A percentile compares a stretch with the other conserved stretches of the same genome.
Evolutionary conservation across 2,113 vertebrate genomes (phyloP).

Genomic region (Caretta caretta): DNA sequence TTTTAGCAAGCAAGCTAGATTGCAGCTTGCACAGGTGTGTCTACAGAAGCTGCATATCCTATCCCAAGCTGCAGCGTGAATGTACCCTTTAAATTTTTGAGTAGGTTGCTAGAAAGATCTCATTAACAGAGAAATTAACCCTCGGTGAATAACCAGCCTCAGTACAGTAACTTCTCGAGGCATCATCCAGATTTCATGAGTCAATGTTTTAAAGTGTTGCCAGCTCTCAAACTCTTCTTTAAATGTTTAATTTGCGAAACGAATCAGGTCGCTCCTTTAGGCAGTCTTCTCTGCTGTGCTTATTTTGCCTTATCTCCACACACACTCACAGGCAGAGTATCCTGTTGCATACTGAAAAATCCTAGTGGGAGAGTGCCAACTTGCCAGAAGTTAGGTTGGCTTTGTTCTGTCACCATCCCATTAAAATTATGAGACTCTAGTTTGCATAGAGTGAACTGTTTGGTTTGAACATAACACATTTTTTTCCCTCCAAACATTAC

Average conservation of each 20-base stretch:
- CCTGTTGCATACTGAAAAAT: slow-evolving; percentile 48
- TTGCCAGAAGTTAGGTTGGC: slow-evolving; percentile 5
- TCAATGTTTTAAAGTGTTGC: not conserved
- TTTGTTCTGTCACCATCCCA: not conserved
- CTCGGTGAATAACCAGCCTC: not conserved
- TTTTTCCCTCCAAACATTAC: not conserved
- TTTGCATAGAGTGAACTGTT: slow-evolving; percentile 19
- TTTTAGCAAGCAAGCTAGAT: not conserved
- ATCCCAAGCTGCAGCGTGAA: not conserved
- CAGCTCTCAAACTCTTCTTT: not conserved
- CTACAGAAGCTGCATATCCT: not conserved
- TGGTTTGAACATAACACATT: not conserved
- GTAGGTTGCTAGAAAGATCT: not conserved
- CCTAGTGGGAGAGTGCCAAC: slow-evolving; percentile 30
- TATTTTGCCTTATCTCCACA: not conserved
- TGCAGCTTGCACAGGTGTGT: not conserved
- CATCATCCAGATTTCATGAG: not conserved
- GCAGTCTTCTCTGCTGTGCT: not conserved
- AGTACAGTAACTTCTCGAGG: not conserved
- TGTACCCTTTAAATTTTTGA: not conserved
- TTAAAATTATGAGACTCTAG: not conserved
- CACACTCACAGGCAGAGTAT: not conserved
- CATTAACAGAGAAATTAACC: not conserved
- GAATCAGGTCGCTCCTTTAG: not conserved
- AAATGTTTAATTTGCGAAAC: not conserved